Base-by-base conservation (phyloP, 2,113 vertebrate species). In the Neogale vison region DNA sequence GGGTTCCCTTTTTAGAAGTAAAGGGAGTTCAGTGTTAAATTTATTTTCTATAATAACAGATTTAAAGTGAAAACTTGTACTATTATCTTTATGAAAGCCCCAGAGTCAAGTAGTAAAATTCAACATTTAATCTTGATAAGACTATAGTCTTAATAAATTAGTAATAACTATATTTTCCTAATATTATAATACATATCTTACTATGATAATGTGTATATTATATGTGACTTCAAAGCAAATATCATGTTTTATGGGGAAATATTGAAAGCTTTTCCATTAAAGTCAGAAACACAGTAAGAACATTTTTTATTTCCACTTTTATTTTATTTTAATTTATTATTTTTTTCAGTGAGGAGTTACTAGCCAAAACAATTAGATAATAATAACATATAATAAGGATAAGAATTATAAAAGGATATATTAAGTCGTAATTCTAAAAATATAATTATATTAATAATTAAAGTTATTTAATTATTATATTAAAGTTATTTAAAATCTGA, bases 1-100 rank as follows among this genome's bases (percentile, higher is more conserved):
- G 17, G 34, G 3, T n/a, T 69, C 65, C 65, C 65, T 69, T 69
- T 69, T 95, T 88, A 65, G 57, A 14, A 88, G 61, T 81, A 82
- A 95, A 93, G 4, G 6, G 91, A 81, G 13, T 63, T 86, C 12
- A 76, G 23, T 84, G 2, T 71, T 57, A 34, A 67, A 65, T 93
- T 69, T 88, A 61, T 93, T 90, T 90, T 93, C 69, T 57, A 80
- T 74, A 83, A 42, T 34, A 87, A 67, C 11, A 86, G 29, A 88
- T 72, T 90, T 93, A 72, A 50, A 90, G 0, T 87, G 39, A 72
- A 93, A 94, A 79, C 0, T 71, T 63, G 39, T 29, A 77, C 9
- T 84, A 50, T 84, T 86, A 50, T 42, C 18, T 88, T 96, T 77
- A 71, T 50, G 15, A 21, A 96, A 81, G 6, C 6, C 42, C 80